phyloP scores from a whole-genome alignment of 2,888 invertebrate species.

The Heliconius ismenius region DNA sequence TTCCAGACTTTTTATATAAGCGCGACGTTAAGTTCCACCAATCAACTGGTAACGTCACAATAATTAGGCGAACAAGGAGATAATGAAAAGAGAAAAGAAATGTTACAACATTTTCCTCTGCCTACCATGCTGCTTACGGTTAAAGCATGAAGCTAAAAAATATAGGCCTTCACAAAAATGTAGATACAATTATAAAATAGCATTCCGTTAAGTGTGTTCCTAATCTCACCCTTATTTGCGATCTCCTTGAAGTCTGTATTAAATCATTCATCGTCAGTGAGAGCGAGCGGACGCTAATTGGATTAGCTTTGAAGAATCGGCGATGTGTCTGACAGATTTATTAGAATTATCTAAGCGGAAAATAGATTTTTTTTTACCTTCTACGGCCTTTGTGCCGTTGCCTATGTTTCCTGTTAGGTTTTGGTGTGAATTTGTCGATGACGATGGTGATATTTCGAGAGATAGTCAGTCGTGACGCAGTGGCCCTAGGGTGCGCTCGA shows the following conservation, averaged over 20 bases:
- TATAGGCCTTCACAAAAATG: neutral
- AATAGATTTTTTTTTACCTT: conserved; percentile 36
- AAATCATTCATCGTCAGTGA: conserved; percentile 38
- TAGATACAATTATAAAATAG: conserved; percentile 12
- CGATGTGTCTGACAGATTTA: conserved; percentile 39
- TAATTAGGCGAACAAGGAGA: too few species aligned
- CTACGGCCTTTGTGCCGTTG: neutral
- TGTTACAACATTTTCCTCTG: too few species aligned
- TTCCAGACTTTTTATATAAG: too few species aligned
- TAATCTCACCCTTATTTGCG: conserved; percentile 21
- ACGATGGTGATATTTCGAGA: too few species aligned
- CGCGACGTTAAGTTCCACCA: too few species aligned
- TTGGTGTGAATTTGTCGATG: neutral
- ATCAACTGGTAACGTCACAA: too few species aligned
- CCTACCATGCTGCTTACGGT: too few species aligned
- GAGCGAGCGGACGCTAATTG: conserved; percentile 42
- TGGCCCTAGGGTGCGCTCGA: too few species aligned
- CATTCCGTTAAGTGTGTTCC: conserved; percentile 9
- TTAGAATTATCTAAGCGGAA: conserved; percentile 39
- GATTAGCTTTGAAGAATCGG: conserved; percentile 42
- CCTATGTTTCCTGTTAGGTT: neutral
- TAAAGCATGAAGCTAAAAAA: neutral
- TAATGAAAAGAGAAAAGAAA: too few species aligned
- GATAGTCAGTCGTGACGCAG: too few species aligned
- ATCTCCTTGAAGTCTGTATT: conserved; percentile 38